Evolutionary conservation across 2,797 vertebrate species (phyloP), one percentile per base, ranked within the genome.

Genomic region (Ispidina lecontei): DNA sequence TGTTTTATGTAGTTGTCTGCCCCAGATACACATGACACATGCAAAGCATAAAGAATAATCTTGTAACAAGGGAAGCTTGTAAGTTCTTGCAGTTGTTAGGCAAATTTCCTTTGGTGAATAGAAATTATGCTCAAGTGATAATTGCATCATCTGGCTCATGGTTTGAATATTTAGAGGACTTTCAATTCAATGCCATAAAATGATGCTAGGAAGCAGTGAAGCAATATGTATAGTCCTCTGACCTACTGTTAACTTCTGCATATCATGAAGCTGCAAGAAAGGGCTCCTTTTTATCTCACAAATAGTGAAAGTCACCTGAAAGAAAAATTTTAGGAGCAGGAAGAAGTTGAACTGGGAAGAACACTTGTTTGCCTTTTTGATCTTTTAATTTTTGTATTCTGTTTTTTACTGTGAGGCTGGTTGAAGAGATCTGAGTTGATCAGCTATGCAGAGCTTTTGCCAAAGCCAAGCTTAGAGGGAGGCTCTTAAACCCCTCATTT

Each of bases 1-100:
- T 86, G 92, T 91, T 96, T 84, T 44, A 75, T 90, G 59, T 81
- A 88, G 74, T 87, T 91, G 56, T 92, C 79, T 93, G 59, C 44
- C 52, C 56, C 74, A 84, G 52, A 49, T 89, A 58, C 71, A 85
- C 69, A 46, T 19, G 59, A 72, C 65, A 80, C 74, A 67, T 39
- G 12, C 2, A 15, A 89, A 16, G 62, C 69, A 86, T 67, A 92
- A 94, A 87, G 65, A 94, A 76, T 77, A 71, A 74, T 75, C 65
- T 91, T 76, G 47, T 83, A 79, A 68, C 35, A 75, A 63, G 56
- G 46, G 28, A 88, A 67, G 37, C 41, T 70, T 70, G 0, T 68
- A 64, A 81, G 10, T 88, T 88, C 60, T 70, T 75, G 25, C 35
- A 64, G 63, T 70, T 44, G 46, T 63, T 84, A 19, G 75, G 43